phyloP scores from a whole-genome alignment of 2,113 vertebrate species.

The Eclectus roratus region DNA sequence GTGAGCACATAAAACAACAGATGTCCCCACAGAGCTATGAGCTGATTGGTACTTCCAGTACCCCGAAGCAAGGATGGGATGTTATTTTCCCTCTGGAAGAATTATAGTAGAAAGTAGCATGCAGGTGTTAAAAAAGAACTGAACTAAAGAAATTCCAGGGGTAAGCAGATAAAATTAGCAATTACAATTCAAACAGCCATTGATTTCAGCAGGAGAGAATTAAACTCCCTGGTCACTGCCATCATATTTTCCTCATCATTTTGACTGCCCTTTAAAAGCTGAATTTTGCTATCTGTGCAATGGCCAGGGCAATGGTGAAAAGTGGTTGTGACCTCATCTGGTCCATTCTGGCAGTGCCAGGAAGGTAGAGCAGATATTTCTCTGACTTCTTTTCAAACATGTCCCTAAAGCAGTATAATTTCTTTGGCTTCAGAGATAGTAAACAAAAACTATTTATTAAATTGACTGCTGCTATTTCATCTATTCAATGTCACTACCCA shows the following conservation, averaged over 20 bases:
- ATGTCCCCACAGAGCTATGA: background rate
- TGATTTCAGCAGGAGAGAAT: background rate
- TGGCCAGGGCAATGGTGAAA: background rate
- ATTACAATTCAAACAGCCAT: background rate
- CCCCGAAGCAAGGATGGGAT: background rate
- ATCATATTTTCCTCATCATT: background rate
- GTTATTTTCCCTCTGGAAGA: background rate
- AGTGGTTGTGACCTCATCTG: background rate
- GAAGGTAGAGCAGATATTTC: background rate
- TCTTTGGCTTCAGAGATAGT: background rate
- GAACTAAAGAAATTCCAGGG: background rate
- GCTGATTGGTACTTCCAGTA: background rate
- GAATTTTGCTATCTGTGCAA: background rate
- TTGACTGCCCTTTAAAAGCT: background rate
- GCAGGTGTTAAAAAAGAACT: background rate
- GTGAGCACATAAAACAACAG: background rate
- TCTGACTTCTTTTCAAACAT: background rate
- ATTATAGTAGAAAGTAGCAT: background rate
- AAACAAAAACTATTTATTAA: background rate
- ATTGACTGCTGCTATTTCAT: constrained; percentile 8
- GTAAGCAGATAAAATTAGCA: constrained; percentile 3
- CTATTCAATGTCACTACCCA: background rate
- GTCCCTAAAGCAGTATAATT: background rate
- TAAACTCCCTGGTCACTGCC: background rate
- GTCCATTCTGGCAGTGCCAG: background rate